Percentiles rank a stretch among this genome's conserved stretches.
These are phyloP conservation scores for Crotalus tigris DNA, from an alignment of 2,113 vertebrate species.

Conservation along the genomic window DNA sequence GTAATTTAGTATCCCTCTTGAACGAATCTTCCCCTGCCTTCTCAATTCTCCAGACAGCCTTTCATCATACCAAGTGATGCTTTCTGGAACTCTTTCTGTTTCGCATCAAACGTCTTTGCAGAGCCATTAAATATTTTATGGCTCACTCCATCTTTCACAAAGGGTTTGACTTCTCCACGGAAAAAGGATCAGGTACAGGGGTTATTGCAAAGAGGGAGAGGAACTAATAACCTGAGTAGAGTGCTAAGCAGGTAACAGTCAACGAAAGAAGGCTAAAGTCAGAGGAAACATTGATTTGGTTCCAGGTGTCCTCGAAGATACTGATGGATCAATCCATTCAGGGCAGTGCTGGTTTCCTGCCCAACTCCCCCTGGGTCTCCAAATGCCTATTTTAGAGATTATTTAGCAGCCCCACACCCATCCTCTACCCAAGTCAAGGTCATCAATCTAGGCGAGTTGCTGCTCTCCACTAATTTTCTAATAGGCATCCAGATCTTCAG, in stretches of 20 bases:
- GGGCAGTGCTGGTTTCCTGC: background rate
- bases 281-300: constrained; percentile 11
- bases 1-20: constrained; percentile 1
- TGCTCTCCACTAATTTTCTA: background rate
- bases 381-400: background rate
- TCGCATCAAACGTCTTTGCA: constrained; percentile 10
- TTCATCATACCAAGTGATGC: background rate
- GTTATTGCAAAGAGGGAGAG: background rate
- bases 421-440: background rate
- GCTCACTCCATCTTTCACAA: background rate
- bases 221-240: background rate
- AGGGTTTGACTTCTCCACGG: constrained; percentile 1
- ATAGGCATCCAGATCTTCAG: background rate
- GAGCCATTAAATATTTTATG: constrained; percentile 19
- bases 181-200: constrained; percentile 9
- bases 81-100: background rate
- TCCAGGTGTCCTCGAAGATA: constrained; percentile 2
- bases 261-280: background rate
- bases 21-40: background rate
- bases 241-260: constrained; percentile 1
- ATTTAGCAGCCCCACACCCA: background rate
- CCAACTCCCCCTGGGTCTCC: background rate
- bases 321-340: background rate
- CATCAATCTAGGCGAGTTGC: constrained; percentile 15
- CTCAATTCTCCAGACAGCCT: constrained; percentile 7